These are phyloP conservation scores for Creontiades dilutus DNA, from an alignment of 2,888 invertebrate genomes.

Conservation along the genomic window DNA sequence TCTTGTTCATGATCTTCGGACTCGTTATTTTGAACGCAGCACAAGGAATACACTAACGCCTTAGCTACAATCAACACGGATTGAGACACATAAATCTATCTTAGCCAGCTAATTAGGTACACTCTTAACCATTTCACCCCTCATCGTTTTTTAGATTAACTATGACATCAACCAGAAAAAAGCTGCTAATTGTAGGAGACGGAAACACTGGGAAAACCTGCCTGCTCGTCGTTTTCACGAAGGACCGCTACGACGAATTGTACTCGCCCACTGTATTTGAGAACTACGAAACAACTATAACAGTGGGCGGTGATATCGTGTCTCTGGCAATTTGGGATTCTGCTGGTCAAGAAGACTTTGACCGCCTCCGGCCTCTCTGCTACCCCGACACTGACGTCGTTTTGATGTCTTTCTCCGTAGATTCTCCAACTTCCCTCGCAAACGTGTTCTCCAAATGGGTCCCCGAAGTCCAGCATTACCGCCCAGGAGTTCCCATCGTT, in stretches of 20 bases:
- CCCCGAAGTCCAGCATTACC: conserved; percentile 83
- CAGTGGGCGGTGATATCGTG: conserved; percentile 77
- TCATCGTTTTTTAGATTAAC: background rate
- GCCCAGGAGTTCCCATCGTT: conserved; percentile 83
- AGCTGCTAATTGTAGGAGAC: conserved; percentile 63
- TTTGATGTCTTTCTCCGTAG: conserved; percentile 83
- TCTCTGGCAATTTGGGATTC: conserved; percentile 81
- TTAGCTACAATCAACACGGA: too few relatives aligned
- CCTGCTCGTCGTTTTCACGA: conserved; percentile 35
- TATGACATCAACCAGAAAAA: conserved; percentile 31
- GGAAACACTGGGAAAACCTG: conserved; percentile 60
- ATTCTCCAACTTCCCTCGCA: conserved; percentile 82
- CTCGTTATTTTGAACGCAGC: too few relatives aligned
- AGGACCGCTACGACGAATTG: background rate
- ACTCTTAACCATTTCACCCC: too few relatives aligned
- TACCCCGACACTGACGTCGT: conserved; percentile 84
- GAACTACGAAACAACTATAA: background rate
- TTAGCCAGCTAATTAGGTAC: too few relatives aligned
- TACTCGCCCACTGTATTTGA: conserved; percentile 60
- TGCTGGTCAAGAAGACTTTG: conserved; percentile 78
- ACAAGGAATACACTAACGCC: too few relatives aligned
- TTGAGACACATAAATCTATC: too few relatives aligned
- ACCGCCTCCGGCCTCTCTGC: conserved; percentile 80
- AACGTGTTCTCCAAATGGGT: conserved; percentile 84
- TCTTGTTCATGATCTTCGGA: too few relatives aligned